Conservation (phyloP, 1,140 invertebrate genomes). For the Hestina assimilis region DNA sequence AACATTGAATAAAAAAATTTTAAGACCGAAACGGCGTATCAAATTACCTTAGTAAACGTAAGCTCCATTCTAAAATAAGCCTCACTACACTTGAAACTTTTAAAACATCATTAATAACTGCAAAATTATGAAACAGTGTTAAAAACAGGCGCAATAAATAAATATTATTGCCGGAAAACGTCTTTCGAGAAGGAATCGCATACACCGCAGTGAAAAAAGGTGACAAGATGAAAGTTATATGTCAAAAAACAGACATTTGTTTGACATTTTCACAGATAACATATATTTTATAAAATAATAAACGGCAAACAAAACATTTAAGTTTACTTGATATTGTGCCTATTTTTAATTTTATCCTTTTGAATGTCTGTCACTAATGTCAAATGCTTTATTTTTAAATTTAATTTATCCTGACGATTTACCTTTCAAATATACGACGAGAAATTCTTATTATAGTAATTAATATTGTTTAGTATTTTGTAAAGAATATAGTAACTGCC, state of each 20-base stretch:
- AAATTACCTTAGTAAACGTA: conserved; percentile 39
- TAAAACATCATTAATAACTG: conserved; percentile 8
- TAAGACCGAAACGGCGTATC: neutral
- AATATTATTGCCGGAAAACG: conserved; percentile 15
- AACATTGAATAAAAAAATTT: neutral
- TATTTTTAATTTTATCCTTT: too few relatives aligned
- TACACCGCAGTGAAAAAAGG: conserved; percentile 15
- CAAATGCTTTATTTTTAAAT: too few relatives aligned
- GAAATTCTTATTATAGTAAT: too few relatives aligned
- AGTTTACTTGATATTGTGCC: too few relatives aligned
- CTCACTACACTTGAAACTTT: neutral
- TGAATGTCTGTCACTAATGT: too few relatives aligned
- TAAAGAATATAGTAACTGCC: too few relatives aligned
- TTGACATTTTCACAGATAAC: too few relatives aligned
- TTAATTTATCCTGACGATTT: too few relatives aligned
- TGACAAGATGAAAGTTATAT: conserved; percentile 14
- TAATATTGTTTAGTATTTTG: too few relatives aligned
- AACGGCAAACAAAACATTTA: too few relatives aligned
- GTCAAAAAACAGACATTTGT: neutral
- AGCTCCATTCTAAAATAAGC: conserved; percentile 30
- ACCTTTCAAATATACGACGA: too few relatives aligned
- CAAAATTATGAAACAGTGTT: neutral
- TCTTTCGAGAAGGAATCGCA: neutral
- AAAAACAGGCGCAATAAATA: conserved; percentile 4
- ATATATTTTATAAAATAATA: too few relatives aligned